Evolutionary conservation across 2,888 invertebrate genomes (phyloP).

Genomic region (Tinea pellionella): DNA sequence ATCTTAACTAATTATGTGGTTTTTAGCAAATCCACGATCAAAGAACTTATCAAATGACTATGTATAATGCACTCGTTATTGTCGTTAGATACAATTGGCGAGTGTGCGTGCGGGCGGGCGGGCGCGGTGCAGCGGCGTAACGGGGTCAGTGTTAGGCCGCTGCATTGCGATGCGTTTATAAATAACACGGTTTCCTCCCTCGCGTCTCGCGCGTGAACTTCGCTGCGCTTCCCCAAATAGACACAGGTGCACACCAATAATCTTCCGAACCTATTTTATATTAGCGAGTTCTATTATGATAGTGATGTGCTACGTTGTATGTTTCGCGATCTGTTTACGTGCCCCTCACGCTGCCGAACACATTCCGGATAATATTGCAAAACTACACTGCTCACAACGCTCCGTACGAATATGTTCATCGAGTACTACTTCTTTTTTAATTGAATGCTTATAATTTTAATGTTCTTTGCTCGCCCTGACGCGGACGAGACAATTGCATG

Average conservation of each 20-base stretch:
- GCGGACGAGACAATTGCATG: too few species aligned
- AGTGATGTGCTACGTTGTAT: too few species aligned
- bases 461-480: too few species aligned
- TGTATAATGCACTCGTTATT: too few species aligned
- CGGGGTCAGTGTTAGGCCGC: conserved; percentile 64
- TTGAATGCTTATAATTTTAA: too few species aligned
- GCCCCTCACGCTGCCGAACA: conserved; percentile 41
- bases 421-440: too few species aligned
- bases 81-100: neutral
- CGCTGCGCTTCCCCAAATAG: conserved; percentile 25
- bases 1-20: too few species aligned
- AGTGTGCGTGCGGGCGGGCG: neutral
- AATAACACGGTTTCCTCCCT: conserved; percentile 21
- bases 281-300: too few species aligned
- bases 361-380: conserved; percentile 48
- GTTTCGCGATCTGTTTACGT: conserved; percentile 56
- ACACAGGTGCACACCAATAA: neutral
- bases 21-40: too few species aligned
- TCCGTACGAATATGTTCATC: too few species aligned
- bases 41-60: too few species aligned
- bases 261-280: neutral
- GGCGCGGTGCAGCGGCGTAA: conserved; percentile 26
- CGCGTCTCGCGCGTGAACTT: conserved; percentile 17
- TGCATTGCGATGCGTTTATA: conserved; percentile 63
- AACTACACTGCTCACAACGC: conserved; percentile 26